Conservation (phyloP, 1,140 invertebrate species). For the Drosophila sp. region DNA sequence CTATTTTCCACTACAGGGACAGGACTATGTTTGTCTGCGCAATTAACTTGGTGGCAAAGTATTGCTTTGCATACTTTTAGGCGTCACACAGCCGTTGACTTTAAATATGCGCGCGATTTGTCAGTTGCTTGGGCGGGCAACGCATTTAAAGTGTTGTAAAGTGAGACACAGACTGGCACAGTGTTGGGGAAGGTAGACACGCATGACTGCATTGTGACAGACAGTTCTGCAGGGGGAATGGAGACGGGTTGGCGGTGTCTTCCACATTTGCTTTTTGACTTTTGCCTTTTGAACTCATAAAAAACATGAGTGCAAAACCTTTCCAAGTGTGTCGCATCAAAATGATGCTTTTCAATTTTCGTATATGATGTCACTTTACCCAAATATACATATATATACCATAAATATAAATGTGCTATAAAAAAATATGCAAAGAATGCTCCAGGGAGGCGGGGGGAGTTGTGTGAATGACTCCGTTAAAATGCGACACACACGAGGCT, state of each 20-base stretch:
- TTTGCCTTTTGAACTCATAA: constrained; percentile 23
- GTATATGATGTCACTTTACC: constrained; percentile 36
- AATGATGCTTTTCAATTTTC: constrained; percentile 43
- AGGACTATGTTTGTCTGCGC: constrained; percentile 37
- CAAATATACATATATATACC: neutral
- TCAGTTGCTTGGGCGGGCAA: constrained; percentile 28
- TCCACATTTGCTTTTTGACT: constrained; percentile 42
- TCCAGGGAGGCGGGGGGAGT: neutral
- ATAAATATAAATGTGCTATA: constrained; percentile 25
- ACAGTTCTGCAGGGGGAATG: neutral
- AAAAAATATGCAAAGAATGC: constrained; percentile 27
- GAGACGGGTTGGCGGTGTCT: neutral
- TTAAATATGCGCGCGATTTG: constrained; percentile 53
- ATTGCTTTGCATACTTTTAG: constrained; percentile 44
- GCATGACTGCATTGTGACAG: constrained; percentile 48
- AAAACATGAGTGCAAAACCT: constrained; percentile 1
- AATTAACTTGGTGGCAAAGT: constrained; percentile 41
- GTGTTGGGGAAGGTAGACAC: constrained; percentile 7
- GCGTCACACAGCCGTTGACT: constrained; percentile 28
- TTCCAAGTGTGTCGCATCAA: constrained; percentile 49
- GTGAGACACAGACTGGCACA: neutral
- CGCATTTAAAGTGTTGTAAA: constrained; percentile 9
- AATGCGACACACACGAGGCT: constrained; percentile 24
- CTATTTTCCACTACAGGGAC: constrained; percentile 8
- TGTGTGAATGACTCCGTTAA: constrained; percentile 25